phyloP scores from a whole-genome alignment of 1,140 invertebrate species.

The Sitobion miscanthi region DNA sequence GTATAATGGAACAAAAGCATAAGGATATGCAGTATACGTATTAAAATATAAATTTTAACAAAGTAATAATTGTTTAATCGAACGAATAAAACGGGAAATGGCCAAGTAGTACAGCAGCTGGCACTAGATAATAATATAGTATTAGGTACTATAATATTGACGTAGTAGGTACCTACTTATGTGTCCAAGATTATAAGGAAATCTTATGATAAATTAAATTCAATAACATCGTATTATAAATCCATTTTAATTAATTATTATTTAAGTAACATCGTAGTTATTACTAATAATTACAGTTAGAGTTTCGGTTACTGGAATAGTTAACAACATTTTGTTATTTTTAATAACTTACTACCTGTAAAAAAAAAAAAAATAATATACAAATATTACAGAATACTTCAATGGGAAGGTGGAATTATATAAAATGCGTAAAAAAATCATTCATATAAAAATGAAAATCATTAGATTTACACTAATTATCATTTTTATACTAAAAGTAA shows the following conservation, averaged over 20 bases:
- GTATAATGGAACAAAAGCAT: no score
- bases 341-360: no score
- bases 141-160: no score
- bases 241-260: no score
- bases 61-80: no score
- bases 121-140: no score
- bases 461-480: slow-evolving; percentile 2
- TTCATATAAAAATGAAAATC: background rate
- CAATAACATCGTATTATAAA: background rate
- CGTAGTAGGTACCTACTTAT: no score
- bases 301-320: background rate
- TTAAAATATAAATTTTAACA: no score
- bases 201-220: background rate
- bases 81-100: no score
- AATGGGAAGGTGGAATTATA: background rate
- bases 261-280: background rate
- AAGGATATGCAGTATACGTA: no score
- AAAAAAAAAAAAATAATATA: background rate
- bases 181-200: no score
- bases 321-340: background rate
- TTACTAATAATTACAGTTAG: background rate
- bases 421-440: background rate
- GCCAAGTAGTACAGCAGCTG: no score
- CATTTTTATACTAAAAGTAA: background rate
- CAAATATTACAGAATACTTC: background rate